These are phyloP conservation scores for Meda fulgida DNA, from an alignment of 2,797 vertebrate species.

Conservation along the genomic window DNA sequence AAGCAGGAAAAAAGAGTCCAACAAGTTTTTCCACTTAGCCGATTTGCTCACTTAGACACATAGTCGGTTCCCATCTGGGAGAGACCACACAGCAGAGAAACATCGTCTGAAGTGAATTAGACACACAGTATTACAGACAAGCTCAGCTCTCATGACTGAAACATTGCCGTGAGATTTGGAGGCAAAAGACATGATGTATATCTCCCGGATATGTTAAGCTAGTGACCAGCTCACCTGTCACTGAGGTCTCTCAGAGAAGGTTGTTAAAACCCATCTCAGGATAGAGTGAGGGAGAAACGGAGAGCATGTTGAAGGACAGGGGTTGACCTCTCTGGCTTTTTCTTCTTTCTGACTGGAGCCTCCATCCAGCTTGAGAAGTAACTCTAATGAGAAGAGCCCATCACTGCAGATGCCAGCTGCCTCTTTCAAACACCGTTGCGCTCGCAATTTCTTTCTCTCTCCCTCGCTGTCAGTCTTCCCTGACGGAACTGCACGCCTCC, in stretches of 20 bases:
- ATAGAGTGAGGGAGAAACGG: constrained; percentile 25
- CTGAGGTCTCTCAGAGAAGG: constrained; percentile 13
- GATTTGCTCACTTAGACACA: constrained; percentile 35
- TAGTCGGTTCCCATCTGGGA: constrained; percentile 32
- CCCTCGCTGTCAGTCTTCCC: constrained; percentile 49
- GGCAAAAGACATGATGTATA: constrained; percentile 11
- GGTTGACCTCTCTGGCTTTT: constrained; percentile 59
- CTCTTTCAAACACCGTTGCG: constrained; percentile 39
- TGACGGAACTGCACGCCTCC: constrained; percentile 44
- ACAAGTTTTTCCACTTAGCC: constrained; percentile 47
- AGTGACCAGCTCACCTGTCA: constrained; percentile 45
- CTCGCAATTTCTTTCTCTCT: constrained; percentile 44
- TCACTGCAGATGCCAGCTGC: constrained; percentile 57
- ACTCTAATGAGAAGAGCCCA: constrained; percentile 73
- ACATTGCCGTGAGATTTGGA: neutral
- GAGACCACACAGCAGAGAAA: constrained; percentile 5
- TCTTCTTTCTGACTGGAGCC: constrained; percentile 52
- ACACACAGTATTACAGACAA: constrained; percentile 51
- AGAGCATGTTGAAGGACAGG: constrained; percentile 55
- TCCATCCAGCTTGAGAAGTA: constrained; percentile 68
- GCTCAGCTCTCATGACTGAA: constrained; percentile 34
- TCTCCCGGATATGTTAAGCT: neutral
- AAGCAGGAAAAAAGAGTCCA: constrained; percentile 9
- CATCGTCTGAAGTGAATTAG: constrained; percentile 38
- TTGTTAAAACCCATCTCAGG: constrained; percentile 48